Evolutionary conservation across 1,140 invertebrate species (phyloP), one percentile per base, ranked within the genome.

Genomic region (Bacillus rossius): DNA sequence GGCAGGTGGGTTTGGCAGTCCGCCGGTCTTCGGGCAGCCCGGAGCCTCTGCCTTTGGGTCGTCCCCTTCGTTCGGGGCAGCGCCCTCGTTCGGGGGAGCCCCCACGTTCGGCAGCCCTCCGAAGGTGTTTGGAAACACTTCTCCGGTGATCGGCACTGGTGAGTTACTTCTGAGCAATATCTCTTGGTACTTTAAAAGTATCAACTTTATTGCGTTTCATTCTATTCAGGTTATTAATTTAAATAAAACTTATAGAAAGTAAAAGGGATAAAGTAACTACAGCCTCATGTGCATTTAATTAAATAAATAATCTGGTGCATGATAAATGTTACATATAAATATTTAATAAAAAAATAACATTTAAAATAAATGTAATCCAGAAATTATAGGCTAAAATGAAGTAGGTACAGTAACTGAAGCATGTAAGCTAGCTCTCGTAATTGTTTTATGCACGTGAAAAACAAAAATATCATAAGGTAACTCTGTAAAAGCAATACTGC

Each of bases 11-110:
- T 45, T 54, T 45, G 49, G 50, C 20, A 25, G 40, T 7, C 38
- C 55, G 25, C 48, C 43, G 45, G 61, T 19, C 14, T 63, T 63
- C 61, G 61, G 59, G 14, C 20, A 49, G 41, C 13, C 51, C 14
- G 14, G 67, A 60, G 17, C 64, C 67, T 16, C 75, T 0, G 68
- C 69, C 10, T 81, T 80, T 59, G 78, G 79, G 2, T 62, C 71
- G 1, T 58, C 71, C 37, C 74, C 79, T 17, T 72, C 71, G 10
- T 81, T 81, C 68, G 79, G 80, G 3, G 69, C 70, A 7, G 69
- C 77, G n/a, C 68, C 77, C 1, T 69, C 74, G 2, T 81, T 81
- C 64, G 77, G 78, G 22, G 64, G 64, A 10, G 23, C 47, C 20
- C 60, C 64, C 17, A 54, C 55, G 14, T 61, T 61, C 47, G 51